Conservation (phyloP, 1,140 invertebrate species). For the Mamestra configurata region DNA sequence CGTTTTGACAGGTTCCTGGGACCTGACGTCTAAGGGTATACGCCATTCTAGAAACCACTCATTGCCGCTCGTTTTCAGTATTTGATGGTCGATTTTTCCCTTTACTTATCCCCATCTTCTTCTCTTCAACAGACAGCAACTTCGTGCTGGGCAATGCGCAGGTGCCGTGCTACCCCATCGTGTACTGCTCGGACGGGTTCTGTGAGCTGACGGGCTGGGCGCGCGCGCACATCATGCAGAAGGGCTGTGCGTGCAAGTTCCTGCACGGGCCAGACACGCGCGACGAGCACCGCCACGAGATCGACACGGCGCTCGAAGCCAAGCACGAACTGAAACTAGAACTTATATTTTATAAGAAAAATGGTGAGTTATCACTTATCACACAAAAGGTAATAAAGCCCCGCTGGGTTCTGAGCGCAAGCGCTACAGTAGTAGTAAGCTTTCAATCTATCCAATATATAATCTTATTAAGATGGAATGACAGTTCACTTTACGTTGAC, state of each 20-base stretch:
- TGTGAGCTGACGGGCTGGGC: slow-evolving; percentile 98
- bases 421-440: no score
- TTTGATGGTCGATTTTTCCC: no score
- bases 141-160: slow-evolving; percentile 99
- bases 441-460: no score
- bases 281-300: slow-evolving; percentile 95
- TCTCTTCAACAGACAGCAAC: slow-evolving; percentile 95
- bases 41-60: no score
- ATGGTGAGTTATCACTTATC: slow-evolving; percentile 90
- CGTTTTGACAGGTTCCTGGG: no score
- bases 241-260: slow-evolving; percentile 98
- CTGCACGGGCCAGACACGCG: slow-evolving; percentile 97
- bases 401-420: no score
- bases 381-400: no score
- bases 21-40: no score
- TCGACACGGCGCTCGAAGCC: slow-evolving; percentile 95
- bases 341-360: slow-evolving; percentile 98
- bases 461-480: no score
- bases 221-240: slow-evolving; percentile 98
- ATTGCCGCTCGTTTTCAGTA: no score
- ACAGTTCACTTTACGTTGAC: no score
- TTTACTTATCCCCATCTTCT: neutral
- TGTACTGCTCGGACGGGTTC: slow-evolving; percentile 99
- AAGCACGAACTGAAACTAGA: slow-evolving; percentile 98
- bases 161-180: slow-evolving; percentile 97